Evolutionary conservation across 2,113 vertebrate species (phyloP).

Genomic region (Limnothrissa miodon): DNA sequence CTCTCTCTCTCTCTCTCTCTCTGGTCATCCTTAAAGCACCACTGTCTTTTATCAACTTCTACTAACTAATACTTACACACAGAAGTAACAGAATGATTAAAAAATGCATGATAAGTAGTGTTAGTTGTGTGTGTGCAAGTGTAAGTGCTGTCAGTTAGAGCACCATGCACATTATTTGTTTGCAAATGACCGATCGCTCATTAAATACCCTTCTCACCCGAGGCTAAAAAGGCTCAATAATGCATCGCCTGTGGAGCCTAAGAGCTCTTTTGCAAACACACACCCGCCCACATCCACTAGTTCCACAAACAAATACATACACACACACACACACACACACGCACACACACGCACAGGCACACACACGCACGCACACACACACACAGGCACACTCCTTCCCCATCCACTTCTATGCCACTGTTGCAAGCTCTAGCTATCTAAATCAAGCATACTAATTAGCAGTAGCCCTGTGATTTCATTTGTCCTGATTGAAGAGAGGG

Average conservation of each 20-base stretch:
- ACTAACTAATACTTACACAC: not conserved
- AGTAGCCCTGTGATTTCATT: not conserved
- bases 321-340: not conserved
- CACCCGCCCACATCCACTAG: not conserved
- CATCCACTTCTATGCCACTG: not conserved
- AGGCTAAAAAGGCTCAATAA: constrained; percentile 14
- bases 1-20: not conserved
- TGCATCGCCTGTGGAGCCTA: not conserved
- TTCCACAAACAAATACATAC: not conserved
- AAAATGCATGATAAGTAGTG: not conserved
- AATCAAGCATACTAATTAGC: not conserved
- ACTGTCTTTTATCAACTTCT: not conserved
- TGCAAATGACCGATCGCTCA: not conserved
- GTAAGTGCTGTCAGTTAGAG: not conserved
- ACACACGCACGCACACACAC: not conserved
- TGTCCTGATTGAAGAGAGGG: not conserved
- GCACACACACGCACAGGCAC: not conserved
- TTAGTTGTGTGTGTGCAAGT: not conserved
- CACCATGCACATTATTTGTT: not conserved
- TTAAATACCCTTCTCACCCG: not conserved
- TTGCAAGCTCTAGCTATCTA: not conserved
- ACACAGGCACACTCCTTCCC: not conserved
- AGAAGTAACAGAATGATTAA: not conserved
- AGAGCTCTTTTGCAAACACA: constrained; percentile 10
- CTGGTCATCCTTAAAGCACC: not conserved